These are phyloP conservation scores for Chiroxiphia lanceolata DNA, from an alignment of 2,797 vertebrate genomes.

Conservation along the genomic window DNA sequence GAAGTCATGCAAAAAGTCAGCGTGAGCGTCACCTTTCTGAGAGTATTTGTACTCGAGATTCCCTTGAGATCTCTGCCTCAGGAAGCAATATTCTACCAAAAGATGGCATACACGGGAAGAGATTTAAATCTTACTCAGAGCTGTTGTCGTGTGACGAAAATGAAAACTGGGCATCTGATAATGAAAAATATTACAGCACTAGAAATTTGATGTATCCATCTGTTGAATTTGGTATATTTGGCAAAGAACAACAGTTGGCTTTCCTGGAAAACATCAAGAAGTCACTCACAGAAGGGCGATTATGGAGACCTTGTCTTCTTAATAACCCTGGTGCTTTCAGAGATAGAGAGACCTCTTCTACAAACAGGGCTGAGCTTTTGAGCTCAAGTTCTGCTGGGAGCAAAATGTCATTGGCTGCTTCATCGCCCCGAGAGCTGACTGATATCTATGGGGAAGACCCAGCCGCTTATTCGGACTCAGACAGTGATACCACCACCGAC, in stretches of 20 bases:
- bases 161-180: conserved; percentile 57
- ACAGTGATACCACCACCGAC: conserved; percentile 88
- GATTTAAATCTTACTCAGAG: conserved; percentile 76
- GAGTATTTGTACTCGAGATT: conserved; percentile 46
- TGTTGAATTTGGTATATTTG: conserved; percentile 80
- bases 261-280: conserved; percentile 79
- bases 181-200: conserved; percentile 20
- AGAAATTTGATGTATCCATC: conserved; percentile 69
- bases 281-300: conserved; percentile 78
- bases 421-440: conserved; percentile 69
- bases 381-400: conserved; percentile 65
- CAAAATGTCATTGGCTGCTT: conserved; percentile 65
- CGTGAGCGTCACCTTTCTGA: conserved; percentile 76
- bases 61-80: conserved; percentile 13
- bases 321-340: conserved; percentile 72
- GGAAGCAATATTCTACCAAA: conserved; percentile 2
- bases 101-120: conserved; percentile 19
- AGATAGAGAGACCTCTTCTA: conserved; percentile 41
- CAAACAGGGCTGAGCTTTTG: conserved; percentile 29
- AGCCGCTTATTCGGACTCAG: conserved; percentile 81
- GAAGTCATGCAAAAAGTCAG: conserved; percentile 36
- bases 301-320: conserved; percentile 78
- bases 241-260: conserved; percentile 78
- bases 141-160: conserved; percentile 71
- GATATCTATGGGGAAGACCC: conserved; percentile 74